Conservation (phyloP, 2,888 invertebrate species). For the Lepidocyrtinus sp. region DNA sequence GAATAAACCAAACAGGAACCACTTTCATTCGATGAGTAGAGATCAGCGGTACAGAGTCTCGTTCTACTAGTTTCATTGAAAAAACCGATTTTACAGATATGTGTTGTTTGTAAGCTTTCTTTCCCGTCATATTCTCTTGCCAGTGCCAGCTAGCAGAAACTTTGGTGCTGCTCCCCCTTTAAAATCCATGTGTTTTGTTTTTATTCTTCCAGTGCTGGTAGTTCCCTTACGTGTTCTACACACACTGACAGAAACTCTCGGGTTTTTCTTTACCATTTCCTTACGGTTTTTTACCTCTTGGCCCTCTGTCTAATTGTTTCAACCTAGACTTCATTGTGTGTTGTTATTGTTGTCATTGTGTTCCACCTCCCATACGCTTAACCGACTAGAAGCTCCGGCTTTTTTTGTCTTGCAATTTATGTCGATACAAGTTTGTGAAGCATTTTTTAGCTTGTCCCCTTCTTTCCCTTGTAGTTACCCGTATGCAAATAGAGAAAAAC, state of each 20-base stretch:
- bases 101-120: too few species aligned
- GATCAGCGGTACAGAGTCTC: constrained; percentile 39
- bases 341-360: constrained; percentile 9
- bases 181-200: constrained; percentile 51
- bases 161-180: constrained; percentile 38
- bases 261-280: background rate
- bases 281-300: background rate
- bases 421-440: background rate
- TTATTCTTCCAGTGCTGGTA: constrained; percentile 43
- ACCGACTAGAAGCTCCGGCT: constrained; percentile 1
- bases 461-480: background rate
- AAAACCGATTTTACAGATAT: background rate
- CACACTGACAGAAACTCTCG: background rate
- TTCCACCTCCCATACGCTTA: background rate
- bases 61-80: background rate
- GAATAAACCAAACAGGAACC: constrained; percentile 30
- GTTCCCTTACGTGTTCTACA: constrained; percentile 43
- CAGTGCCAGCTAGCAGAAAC: background rate
- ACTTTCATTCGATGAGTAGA: constrained; percentile 46
- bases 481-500: background rate
- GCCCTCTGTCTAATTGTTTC: background rate
- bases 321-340: constrained; percentile 3
- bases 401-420: background rate
- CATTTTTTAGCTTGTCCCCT: constrained; percentile 1
- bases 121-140: constrained; percentile 4